Percentiles rank a stretch among this genome's conserved stretches.
Conservation (phyloP, 2,888 invertebrate genomes). For the Epistrophe eligans region DNA sequence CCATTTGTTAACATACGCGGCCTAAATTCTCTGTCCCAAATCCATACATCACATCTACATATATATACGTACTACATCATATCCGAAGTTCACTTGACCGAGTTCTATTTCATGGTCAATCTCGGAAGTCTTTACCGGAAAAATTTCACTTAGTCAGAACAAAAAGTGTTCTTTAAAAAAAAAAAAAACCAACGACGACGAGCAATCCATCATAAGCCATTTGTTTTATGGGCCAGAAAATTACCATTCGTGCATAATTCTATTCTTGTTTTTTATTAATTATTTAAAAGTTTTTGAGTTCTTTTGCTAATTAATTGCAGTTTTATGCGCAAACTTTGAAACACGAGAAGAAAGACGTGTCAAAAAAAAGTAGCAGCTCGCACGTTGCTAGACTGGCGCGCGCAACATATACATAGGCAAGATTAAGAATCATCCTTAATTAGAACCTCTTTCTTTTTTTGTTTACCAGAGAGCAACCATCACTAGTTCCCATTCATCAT, state of each 20-base stretch:
- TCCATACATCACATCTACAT: constrained; percentile 37
- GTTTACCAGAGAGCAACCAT: constrained; percentile 6
- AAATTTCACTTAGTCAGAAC: constrained; percentile 62
- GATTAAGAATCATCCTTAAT: constrained; percentile 39
- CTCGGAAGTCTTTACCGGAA: constrained; percentile 58
- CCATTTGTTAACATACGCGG: constrained; percentile 1
- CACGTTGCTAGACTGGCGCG: constrained; percentile 1
- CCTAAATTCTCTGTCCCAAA: constrained; percentile 51
- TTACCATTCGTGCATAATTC: constrained; percentile 50
- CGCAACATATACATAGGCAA: neutral
- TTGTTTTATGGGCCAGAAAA: constrained; percentile 66
- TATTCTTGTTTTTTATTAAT: neutral
- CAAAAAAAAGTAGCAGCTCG: constrained; percentile 27
- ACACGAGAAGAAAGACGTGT: constrained; percentile 43
- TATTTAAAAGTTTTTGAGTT: neutral
- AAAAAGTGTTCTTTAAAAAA: constrained; percentile 28
- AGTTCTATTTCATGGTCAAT: constrained; percentile 72
- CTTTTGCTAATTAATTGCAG: constrained; percentile 52
- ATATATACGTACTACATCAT: too few species aligned
- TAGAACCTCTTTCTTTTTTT: constrained; percentile 25
- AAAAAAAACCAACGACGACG: neutral
- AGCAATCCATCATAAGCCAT: constrained; percentile 62
- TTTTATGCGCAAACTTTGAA: constrained; percentile 52
- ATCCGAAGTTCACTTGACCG: constrained; percentile 57
- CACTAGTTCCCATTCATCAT: constrained; percentile 52